Conservation (phyloP, 2,797 vertebrate species). For the Girardinus metallicus region DNA sequence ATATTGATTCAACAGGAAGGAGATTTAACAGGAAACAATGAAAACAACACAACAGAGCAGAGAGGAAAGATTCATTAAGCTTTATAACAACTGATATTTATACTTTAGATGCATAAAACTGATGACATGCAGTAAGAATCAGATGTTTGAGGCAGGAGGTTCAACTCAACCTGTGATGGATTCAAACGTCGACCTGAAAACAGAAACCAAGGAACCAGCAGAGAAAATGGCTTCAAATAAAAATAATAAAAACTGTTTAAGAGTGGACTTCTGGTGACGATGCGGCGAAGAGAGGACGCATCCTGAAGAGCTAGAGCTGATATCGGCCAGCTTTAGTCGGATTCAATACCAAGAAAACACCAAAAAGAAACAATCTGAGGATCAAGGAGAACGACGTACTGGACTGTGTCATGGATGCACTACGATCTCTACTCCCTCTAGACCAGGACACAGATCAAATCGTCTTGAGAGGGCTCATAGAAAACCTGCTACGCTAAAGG, state of each 20-base stretch:
- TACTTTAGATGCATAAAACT: neutral
- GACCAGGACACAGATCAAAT: no score
- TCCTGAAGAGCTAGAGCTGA: no score
- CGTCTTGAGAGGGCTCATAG: no score
- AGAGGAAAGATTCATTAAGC: neutral
- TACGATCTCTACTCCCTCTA: no score
- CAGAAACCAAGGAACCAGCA: neutral
- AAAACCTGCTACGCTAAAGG: no score
- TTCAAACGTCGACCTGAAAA: neutral
- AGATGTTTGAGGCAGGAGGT: neutral
- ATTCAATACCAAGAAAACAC: no score
- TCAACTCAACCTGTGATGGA: neutral
- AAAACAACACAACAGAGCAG: neutral
- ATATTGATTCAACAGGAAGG: slow-evolving; percentile 1
- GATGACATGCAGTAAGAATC: neutral
- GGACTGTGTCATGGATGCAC: no score
- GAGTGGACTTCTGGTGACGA: no score
- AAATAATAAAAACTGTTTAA: neutral
- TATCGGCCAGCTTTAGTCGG: no score
- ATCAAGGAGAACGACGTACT: no score
- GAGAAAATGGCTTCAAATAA: neutral
- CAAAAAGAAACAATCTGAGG: no score
- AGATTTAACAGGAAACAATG: neutral
- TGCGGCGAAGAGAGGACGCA: no score
- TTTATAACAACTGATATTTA: neutral